Percentiles rank a stretch among this genome's conserved stretches.
phyloP scores from a whole-genome alignment of 2,113 vertebrate genomes.

The Aythya baeri region DNA sequence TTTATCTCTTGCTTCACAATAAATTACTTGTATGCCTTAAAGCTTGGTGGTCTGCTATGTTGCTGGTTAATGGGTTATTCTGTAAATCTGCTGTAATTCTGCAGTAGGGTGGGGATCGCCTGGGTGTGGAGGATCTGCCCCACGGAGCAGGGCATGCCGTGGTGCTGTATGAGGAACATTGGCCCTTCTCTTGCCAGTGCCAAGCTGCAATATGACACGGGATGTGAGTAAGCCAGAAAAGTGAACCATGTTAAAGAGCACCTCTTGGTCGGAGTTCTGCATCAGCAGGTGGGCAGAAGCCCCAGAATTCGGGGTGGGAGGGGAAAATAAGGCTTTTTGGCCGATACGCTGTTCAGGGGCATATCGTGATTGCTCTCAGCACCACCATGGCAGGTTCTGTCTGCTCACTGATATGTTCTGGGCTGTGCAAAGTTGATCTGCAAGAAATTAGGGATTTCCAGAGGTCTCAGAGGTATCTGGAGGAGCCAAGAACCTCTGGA shows the following conservation, averaged over 20 bases:
- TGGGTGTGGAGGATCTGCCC: rapidly evolving
- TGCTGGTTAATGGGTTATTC: background rate
- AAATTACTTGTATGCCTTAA: background rate
- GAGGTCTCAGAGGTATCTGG: background rate
- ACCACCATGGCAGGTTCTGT: background rate
- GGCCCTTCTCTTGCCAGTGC: background rate
- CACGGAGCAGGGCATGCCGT: background rate
- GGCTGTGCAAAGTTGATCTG: background rate
- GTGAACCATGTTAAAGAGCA: background rate
- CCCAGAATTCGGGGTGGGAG: background rate
- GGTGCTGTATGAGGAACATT: background rate
- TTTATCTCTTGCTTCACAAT: background rate
- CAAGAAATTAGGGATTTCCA: background rate
- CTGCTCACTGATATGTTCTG: background rate
- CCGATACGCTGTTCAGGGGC: background rate
- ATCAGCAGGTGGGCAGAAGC: background rate
- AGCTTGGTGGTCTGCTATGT: background rate
- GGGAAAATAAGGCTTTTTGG: background rate
- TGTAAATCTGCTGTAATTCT: background rate
- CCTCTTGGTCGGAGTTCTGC: background rate
- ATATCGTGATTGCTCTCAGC: background rate
- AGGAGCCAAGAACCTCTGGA: background rate
- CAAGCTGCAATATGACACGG: background rate
- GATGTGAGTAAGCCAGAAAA: background rate
- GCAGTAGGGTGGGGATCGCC: background rate